Conservation (phyloP, 2,797 vertebrate genomes). For the Enteromius viviparus region DNA sequence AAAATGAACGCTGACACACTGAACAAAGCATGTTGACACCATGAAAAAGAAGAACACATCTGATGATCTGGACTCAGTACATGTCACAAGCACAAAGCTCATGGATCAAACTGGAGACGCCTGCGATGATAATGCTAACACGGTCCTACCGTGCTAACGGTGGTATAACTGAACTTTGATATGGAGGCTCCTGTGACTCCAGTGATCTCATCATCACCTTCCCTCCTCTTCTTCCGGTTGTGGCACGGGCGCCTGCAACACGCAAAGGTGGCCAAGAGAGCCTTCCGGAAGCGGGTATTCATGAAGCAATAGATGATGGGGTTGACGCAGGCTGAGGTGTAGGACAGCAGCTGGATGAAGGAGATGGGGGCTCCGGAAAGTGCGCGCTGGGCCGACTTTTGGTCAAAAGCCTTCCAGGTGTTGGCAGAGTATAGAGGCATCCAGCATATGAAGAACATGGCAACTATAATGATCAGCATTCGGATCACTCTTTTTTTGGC, state of each 20-base stretch:
- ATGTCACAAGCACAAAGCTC: slow-evolving; percentile 7
- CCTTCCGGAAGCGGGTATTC: slow-evolving; percentile 92
- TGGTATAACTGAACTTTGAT: slow-evolving; percentile 92
- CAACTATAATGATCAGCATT: slow-evolving; percentile 93
- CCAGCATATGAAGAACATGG: slow-evolving; percentile 94
- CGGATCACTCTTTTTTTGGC: slow-evolving; percentile 91
- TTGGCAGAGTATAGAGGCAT: slow-evolving; percentile 90
- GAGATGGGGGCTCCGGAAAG: slow-evolving; percentile 91
- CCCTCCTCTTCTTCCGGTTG: slow-evolving; percentile 60
- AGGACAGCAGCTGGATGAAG: slow-evolving; percentile 93
- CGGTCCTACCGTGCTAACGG: slow-evolving; percentile 85
- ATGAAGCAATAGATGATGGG: slow-evolving; percentile 97
- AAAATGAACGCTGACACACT: neutral
- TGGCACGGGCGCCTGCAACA: slow-evolving; percentile 67
- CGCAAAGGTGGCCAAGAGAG: slow-evolving; percentile 82
- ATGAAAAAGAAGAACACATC: slow-evolving; percentile 23
- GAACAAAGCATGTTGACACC: slow-evolving; percentile 7
- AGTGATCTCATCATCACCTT: slow-evolving; percentile 66
- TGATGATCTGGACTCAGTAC: neutral
- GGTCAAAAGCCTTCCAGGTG: slow-evolving; percentile 90
- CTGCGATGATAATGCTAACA: slow-evolving; percentile 67
- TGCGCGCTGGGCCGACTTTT: slow-evolving; percentile 70
- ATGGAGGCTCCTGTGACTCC: slow-evolving; percentile 71
- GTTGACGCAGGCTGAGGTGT: slow-evolving; percentile 89
- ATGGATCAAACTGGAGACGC: neutral